Percentiles rank a stretch among this genome's conserved stretches.
phyloP scores from a whole-genome alignment of 2,888 invertebrate genomes.

The Parochlus steinenii region DNA sequence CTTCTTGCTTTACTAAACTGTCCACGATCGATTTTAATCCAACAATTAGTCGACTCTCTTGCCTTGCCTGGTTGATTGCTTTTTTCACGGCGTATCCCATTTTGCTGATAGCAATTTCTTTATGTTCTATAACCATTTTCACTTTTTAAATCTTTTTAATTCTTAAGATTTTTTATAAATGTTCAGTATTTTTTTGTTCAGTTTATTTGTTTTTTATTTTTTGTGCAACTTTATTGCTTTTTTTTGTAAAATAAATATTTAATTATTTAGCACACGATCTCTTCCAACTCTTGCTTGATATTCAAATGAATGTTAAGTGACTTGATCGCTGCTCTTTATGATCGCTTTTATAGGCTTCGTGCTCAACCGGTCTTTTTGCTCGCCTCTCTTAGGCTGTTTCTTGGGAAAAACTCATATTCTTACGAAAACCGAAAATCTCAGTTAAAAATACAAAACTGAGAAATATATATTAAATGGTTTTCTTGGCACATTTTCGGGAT shows the following conservation, averaged over 20 bases:
- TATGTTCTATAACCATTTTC: conserved; percentile 5
- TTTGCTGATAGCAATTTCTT: background rate
- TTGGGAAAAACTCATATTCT: no score
- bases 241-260: background rate
- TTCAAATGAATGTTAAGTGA: no score
- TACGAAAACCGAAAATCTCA: no score
- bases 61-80: conserved; percentile 19
- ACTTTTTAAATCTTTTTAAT: background rate
- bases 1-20: conserved; percentile 26
- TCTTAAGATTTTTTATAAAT: conserved; percentile 1
- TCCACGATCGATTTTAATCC: conserved; percentile 27
- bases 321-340: no score
- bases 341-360: no score
- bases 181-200: conserved; percentile 2
- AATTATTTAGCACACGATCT: background rate
- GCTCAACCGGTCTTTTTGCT: no score
- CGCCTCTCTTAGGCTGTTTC: no score
- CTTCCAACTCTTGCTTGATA: no score
- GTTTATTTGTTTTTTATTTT: conserved; percentile 5
- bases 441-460: no score
- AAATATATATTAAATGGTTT: no score
- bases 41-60: conserved; percentile 27
- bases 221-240: background rate
- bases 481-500: background rate
- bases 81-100: conserved; percentile 7